Conservation (phyloP, 2,113 vertebrate genomes). For the Hippocampus guttulatus region DNA sequence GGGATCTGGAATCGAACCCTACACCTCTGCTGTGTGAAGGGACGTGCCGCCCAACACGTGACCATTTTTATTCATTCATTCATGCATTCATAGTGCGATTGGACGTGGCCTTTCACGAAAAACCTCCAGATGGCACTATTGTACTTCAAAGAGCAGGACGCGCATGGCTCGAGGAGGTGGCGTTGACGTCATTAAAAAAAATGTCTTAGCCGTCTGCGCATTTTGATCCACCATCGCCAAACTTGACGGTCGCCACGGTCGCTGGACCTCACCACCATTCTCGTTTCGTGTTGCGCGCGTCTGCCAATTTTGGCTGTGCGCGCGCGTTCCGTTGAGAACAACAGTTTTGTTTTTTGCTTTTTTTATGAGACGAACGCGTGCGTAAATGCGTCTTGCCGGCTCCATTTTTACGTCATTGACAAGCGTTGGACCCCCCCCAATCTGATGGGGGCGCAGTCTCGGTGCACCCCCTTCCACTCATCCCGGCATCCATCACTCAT, state of each 20-base stretch:
- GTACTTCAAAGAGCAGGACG: slow-evolving; percentile 21
- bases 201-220: slow-evolving; percentile 66
- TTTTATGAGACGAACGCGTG: neutral
- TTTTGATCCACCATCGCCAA: slow-evolving; percentile 61
- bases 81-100: too few relatives aligned
- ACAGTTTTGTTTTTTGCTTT: neutral
- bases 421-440: neutral
- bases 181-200: slow-evolving; percentile 71
- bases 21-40: too few relatives aligned
- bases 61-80: too few relatives aligned
- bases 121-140: slow-evolving; percentile 59
- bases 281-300: neutral
- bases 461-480: slow-evolving; percentile 35
- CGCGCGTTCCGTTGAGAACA: neutral
- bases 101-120: slow-evolving; percentile 42
- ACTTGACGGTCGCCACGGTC: slow-evolving; percentile 65
- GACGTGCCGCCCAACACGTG: too few relatives aligned
- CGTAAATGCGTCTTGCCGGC: neutral
- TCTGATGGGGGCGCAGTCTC: slow-evolving; percentile 60
- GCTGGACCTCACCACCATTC: slow-evolving; percentile 40
- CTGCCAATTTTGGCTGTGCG: neutral
- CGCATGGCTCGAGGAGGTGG: slow-evolving; percentile 5
- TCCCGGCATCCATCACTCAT: neutral
- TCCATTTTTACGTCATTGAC: neutral
- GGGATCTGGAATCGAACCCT: too few relatives aligned